Base-by-base conservation (phyloP, 2,888 invertebrate species). In the Nipponacmea schrenckii region DNA sequence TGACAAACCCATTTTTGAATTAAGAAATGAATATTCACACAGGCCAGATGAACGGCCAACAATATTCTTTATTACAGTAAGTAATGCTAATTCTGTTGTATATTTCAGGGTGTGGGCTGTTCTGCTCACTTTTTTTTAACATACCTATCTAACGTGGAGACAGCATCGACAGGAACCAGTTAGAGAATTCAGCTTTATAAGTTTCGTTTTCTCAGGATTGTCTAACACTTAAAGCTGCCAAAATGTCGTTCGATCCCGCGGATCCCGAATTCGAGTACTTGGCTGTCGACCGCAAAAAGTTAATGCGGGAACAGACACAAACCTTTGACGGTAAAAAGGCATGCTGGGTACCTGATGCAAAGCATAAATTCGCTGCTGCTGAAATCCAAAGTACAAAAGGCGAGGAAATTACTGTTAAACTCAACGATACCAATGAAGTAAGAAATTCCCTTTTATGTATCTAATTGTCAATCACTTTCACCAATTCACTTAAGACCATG, bases 331-430 rank as follows among this genome's bases (percentile, higher is more conserved):
- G 79, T 66, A 99, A 99, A 92, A 98, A 98, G 92, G 95, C 95
- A 89, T 96, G 96, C 92, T 98, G 98, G 98, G 94, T 98, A 83
- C 97, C 97, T 87, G 95, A 96, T 90, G 96, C 96, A 87, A 97
- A 97, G 91, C 97, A 98, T 89, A 97, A 98, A 89, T 98, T 95
- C 92, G 89, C 97, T 86, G 94, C 95, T 91, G 98, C 96, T 90
- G 96, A 97, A 90, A 98, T 99, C 91, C 95, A 94, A 92, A 96
- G 95, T 90, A 97, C 97, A 92, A 97, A 97, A 92, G 98, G 98
- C 86, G 98, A 98, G 83, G 91, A 96, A 90, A 95, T 97, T 91
- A 94, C 94, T 91, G 97, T 99, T 89, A 92, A 91, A 88, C 92
- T 96, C 82, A 95, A 95, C 83, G 94, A 94, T 14, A 77, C 39